phyloP scores from a whole-genome alignment of 2,888 invertebrate genomes.

The Archips crataeganus region DNA sequence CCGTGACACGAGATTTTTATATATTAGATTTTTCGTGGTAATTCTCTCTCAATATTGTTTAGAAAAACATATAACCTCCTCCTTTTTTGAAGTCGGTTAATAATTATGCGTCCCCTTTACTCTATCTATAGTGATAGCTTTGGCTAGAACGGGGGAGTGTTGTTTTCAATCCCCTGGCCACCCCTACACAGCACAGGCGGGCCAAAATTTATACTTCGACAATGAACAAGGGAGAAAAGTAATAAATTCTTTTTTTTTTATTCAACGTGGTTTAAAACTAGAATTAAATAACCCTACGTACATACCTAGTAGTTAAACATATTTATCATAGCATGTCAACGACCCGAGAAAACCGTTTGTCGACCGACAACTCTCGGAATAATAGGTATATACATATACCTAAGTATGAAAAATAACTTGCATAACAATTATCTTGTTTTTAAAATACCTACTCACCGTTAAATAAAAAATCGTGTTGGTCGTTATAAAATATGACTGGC shows the following conservation, averaged over 20 bases:
- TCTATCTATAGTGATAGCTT: not conserved
- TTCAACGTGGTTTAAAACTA: too few relatives aligned
- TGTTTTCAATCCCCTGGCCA: conserved; percentile 57
- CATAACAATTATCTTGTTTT: not conserved
- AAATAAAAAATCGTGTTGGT: too few relatives aligned
- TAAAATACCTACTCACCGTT: not conserved
- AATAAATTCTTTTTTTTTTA: too few relatives aligned
- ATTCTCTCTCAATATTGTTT: conserved; percentile 8
- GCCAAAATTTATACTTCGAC: not conserved
- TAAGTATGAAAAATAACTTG: not conserved
- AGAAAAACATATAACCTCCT: too few relatives aligned
- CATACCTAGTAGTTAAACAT: not conserved
- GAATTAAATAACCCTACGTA: not conserved
- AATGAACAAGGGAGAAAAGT: too few relatives aligned
- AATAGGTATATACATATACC: not conserved
- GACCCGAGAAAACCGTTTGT: not conserved
- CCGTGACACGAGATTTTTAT: too few relatives aligned
- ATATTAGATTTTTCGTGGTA: conserved; percentile 1
- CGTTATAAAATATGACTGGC: too few relatives aligned
- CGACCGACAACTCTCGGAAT: not conserved
- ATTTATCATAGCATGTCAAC: not conserved
- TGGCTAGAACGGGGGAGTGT: conserved; percentile 42
- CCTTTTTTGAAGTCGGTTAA: too few relatives aligned
- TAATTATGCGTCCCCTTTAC: conserved; percentile 29
- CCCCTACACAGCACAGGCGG: conserved; percentile 25